A percentile compares a stretch with the other conserved stretches of the same genome.
These are phyloP conservation scores for Rhineura floridana DNA, from an alignment of 2,113 vertebrate species.

Conservation along the genomic window DNA sequence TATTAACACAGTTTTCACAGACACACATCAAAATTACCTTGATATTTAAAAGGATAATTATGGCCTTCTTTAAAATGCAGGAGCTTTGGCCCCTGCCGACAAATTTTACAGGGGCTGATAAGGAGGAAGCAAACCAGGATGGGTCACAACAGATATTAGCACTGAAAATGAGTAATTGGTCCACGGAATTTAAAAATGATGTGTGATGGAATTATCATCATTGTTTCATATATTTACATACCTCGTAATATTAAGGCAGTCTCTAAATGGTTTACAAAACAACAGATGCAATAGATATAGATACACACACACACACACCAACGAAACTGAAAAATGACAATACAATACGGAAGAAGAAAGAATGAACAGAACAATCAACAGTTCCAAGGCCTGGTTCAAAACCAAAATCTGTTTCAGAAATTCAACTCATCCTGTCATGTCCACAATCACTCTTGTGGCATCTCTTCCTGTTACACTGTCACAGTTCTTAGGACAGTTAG, in stretches of 20 bases:
- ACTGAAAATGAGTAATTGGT: not conserved
- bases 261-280: too few species aligned
- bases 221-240: too few species aligned
- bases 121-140: not conserved
- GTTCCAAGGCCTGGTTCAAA: not conserved
- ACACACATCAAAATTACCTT: not conserved
- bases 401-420: not conserved
- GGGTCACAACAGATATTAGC: not conserved
- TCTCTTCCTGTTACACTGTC: not conserved
- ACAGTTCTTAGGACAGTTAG: conserved; percentile 5
- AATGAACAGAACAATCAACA: not conserved
- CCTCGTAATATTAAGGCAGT: too few species aligned
- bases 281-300: not conserved
- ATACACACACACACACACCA: not conserved
- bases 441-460: accelerated
- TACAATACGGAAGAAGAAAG: not conserved
- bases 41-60: not conserved
- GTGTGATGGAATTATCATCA: not conserved
- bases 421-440: conserved; percentile 8
- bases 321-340: too few species aligned
- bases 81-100: not conserved
- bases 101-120: not conserved
- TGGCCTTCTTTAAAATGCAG: not conserved
- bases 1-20: not conserved
- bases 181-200: not conserved